These are phyloP conservation scores for Conomelus anceps DNA, from an alignment of 2,888 invertebrate genomes.

Conservation along the genomic window DNA sequence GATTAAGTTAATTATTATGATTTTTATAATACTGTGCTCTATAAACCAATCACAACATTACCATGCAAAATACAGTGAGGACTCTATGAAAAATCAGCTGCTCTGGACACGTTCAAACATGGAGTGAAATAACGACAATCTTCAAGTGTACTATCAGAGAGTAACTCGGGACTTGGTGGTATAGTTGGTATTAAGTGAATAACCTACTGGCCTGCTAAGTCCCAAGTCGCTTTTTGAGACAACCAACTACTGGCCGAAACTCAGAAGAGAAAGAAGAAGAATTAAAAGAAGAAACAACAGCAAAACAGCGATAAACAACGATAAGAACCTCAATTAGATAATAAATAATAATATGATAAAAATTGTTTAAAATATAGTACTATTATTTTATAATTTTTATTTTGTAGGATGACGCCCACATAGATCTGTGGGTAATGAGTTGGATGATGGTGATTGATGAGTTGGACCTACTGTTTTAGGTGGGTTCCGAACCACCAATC, in stretches of 20 bases:
- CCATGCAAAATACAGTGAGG: not conserved
- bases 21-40: too few species aligned
- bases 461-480: too few species aligned
- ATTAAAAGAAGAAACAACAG: constrained; percentile 36
- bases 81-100: not conserved
- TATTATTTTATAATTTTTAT: too few species aligned
- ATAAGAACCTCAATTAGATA: not conserved
- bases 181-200: not conserved
- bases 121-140: not conserved
- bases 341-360: not conserved
- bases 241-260: constrained; percentile 30
- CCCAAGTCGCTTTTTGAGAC: constrained; percentile 52
- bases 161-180: constrained; percentile 10
- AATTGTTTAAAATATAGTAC: not conserved
- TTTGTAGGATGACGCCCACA: too few species aligned
- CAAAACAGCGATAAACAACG: not conserved
- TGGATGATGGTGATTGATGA: too few species aligned
- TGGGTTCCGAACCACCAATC: too few species aligned
- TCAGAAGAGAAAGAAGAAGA: constrained; percentile 19
- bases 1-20: too few species aligned
- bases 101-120: not conserved
- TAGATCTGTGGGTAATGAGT: too few species aligned
- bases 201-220: constrained; percentile 80
- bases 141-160: not conserved
- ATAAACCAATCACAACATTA: not conserved